These are phyloP conservation scores for Nesoenas mayeri DNA, from an alignment of 2,113 vertebrate species.

Conservation along the genomic window DNA sequence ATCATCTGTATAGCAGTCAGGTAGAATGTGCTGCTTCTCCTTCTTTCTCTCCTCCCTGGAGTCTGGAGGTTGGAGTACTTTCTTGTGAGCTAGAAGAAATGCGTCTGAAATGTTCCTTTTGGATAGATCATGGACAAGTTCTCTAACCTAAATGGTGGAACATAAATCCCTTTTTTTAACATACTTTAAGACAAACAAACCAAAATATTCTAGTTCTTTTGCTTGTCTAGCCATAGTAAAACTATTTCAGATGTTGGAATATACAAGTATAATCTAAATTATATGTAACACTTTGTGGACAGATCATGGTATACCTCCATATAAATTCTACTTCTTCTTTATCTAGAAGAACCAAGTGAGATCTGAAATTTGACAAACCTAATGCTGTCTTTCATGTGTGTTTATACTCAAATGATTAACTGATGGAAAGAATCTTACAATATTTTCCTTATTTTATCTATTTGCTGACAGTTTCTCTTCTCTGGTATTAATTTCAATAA, in stretches of 20 bases:
- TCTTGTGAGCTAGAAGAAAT: neutral
- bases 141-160: neutral
- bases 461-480: neutral
- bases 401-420: neutral
- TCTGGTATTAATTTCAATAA: neutral
- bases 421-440: neutral
- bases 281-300: neutral
- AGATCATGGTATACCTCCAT: neutral
- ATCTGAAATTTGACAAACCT: neutral
- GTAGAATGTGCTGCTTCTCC: neutral
- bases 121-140: neutral
- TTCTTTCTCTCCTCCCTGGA: neutral
- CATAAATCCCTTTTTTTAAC: neutral
- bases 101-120: neutral
- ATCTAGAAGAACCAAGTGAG: neutral
- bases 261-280: neutral
- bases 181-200: neutral
- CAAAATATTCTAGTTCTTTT: neutral
- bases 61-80: neutral
- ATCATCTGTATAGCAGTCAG: neutral
- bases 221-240: neutral
- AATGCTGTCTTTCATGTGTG: neutral
- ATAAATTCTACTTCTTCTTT: neutral
- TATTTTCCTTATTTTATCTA: neutral
- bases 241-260: neutral